These are phyloP conservation scores for Xylota sylvarum DNA, from an alignment of 2,888 invertebrate genomes.

Conservation along the genomic window DNA sequence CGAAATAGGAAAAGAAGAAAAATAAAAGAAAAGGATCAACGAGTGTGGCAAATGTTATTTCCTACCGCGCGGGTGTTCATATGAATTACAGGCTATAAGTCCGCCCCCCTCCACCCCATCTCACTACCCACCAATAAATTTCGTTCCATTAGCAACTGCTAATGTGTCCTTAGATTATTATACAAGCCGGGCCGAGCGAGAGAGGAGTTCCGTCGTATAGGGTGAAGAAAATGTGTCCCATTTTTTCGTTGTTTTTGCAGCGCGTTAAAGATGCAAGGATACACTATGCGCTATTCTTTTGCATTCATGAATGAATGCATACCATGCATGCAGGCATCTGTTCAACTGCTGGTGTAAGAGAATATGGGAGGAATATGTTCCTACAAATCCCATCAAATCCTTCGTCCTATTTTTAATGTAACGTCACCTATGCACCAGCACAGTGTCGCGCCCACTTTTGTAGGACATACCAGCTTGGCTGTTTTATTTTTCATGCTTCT, in stretches of 20 bases:
- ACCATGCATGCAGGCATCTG: conserved; percentile 53
- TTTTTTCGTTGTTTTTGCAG: conserved; percentile 29
- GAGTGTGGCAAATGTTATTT: conserved; percentile 60
- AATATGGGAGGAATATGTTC: conserved; percentile 45
- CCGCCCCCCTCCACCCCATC: not conserved
- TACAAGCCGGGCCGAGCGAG: conserved; percentile 1
- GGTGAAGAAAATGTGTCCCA: conserved; percentile 24
- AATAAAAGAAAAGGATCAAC: conserved; percentile 59
- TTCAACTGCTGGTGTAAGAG: conserved; percentile 18
- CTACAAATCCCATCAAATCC: conserved; percentile 69
- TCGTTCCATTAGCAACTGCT: conserved; percentile 72
- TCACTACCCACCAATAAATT: conserved; percentile 14
- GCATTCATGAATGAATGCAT: conserved; percentile 75
- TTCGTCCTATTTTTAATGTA: conserved; percentile 63
- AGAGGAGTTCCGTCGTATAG: not conserved
- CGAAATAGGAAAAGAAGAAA: conserved; percentile 4
- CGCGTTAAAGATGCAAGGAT: conserved; percentile 64
- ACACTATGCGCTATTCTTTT: conserved; percentile 61
- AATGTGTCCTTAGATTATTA: conserved; percentile 70
- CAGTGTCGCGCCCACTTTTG: not conserved
- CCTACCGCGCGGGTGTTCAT: conserved; percentile 46
- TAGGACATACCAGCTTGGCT: conserved; percentile 15
- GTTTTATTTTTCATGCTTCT: conserved; percentile 73
- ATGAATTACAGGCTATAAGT: conserved; percentile 35
- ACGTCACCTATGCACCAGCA: conserved; percentile 3